These are phyloP conservation scores for Petrolisthes cinctipes DNA, from an alignment of 2,888 invertebrate genomes.

Conservation along the genomic window DNA sequence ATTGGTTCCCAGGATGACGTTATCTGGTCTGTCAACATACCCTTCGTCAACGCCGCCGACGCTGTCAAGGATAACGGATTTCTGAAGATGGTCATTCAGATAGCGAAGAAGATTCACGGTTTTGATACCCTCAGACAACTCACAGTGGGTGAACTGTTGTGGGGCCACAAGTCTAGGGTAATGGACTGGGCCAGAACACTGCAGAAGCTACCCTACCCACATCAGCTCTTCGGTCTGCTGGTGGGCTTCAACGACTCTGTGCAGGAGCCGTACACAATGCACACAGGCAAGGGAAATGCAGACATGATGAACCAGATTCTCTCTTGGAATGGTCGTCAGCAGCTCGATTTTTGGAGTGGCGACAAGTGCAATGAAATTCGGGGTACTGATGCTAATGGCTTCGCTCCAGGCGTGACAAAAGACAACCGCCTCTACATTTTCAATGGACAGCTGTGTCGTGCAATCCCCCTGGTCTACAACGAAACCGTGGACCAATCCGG, in stretches of 20 bases:
- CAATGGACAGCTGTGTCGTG: slow-evolving; percentile 89
- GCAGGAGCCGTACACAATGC: slow-evolving; percentile 65
- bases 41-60: slow-evolving; percentile 73
- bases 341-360: slow-evolving; percentile 82
- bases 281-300: slow-evolving; percentile 61
- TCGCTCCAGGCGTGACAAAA: slow-evolving; percentile 86
- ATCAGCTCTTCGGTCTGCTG: slow-evolving; percentile 63
- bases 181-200: slow-evolving; percentile 64
- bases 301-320: slow-evolving; percentile 62
- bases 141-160: slow-evolving; percentile 57
- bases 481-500: slow-evolving; percentile 75
- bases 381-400: slow-evolving; percentile 91
- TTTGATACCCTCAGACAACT: slow-evolving; percentile 59
- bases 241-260: slow-evolving; percentile 64
- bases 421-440: slow-evolving; percentile 83
- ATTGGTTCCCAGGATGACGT: slow-evolving; percentile 78
- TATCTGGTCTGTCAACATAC: slow-evolving; percentile 82
- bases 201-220: slow-evolving; percentile 64
- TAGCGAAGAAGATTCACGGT: slow-evolving; percentile 60
- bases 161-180: slow-evolving; percentile 63
- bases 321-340: slow-evolving; percentile 73
- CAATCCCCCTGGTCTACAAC: slow-evolving; percentile 81
- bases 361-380: slow-evolving; percentile 84
- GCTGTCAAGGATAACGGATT: slow-evolving; percentile 61
- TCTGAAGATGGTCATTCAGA: slow-evolving; percentile 54